Conservation (phyloP, 2,888 invertebrate species). For the Agrotis clavis region DNA sequence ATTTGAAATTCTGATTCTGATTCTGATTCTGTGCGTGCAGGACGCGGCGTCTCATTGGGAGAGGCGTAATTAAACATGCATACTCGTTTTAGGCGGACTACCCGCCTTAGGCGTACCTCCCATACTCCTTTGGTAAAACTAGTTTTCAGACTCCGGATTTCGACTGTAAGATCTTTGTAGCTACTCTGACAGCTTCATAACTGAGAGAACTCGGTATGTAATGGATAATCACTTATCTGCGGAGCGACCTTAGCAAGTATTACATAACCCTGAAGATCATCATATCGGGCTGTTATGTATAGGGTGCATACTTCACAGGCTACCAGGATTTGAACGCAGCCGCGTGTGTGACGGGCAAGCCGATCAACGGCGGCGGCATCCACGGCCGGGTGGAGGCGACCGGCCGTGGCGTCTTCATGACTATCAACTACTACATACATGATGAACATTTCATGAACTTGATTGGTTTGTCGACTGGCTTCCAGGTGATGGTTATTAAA, state of each 20-base stretch:
- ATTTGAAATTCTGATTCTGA: too few relatives aligned
- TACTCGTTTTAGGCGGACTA: too few relatives aligned
- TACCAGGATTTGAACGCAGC: constrained; percentile 95
- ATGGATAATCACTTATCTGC: background rate
- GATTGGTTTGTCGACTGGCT: constrained; percentile 89
- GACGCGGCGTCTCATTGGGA: too few relatives aligned
- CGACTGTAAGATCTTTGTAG: too few relatives aligned
- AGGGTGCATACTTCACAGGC: constrained; percentile 79
- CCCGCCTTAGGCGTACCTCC: too few relatives aligned
- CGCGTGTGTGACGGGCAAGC: constrained; percentile 97
- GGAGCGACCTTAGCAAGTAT: background rate
- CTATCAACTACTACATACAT: constrained; percentile 93
- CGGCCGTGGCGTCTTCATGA: constrained; percentile 95
- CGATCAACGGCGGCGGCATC: constrained; percentile 96
- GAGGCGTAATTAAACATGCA: too few relatives aligned
- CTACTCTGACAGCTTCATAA: background rate
- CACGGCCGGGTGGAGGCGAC: constrained; percentile 96
- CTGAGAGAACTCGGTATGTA: background rate
- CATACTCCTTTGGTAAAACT: too few relatives aligned
- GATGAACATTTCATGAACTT: constrained; percentile 94
- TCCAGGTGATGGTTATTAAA: constrained; percentile 70
- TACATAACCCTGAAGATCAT: background rate
- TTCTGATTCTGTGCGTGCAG: too few relatives aligned
- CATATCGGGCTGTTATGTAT: background rate
- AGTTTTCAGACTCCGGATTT: too few relatives aligned